These are phyloP conservation scores for Drosophila saltans DNA, from an alignment of 1,140 invertebrate species.

Conservation along the genomic window DNA sequence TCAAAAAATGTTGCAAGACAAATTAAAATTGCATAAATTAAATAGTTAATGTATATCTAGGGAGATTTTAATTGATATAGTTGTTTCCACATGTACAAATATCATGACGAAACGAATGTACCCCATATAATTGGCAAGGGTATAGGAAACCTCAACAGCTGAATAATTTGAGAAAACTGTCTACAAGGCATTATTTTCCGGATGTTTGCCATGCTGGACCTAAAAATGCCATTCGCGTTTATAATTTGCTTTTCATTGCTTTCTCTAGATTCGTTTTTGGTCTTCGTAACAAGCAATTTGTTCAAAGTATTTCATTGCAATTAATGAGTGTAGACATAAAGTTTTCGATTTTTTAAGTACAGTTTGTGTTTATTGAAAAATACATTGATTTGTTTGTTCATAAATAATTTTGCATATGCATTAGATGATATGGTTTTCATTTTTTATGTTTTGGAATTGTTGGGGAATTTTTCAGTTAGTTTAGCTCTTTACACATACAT, in stretches of 20 bases:
- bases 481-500: conserved; percentile 56
- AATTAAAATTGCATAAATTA: too few species aligned
- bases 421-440: conserved; percentile 71
- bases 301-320: conserved; percentile 24
- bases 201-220: conserved; percentile 26
- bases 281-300: conserved; percentile 23
- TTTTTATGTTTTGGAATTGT: conserved; percentile 42
- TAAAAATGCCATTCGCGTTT: conserved; percentile 42
- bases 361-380: conserved; percentile 74
- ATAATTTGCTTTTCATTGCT: conserved; percentile 52
- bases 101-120: neutral
- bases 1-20: neutral
- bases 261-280: conserved; percentile 19
- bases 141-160: conserved; percentile 46
- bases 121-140: neutral
- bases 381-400: conserved; percentile 40
- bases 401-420: conserved; percentile 75
- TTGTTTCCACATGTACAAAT: too few species aligned
- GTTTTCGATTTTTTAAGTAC: conserved; percentile 46
- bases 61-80: too few species aligned
- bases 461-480: conserved; percentile 25
- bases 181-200: conserved; percentile 47
- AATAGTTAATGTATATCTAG: too few species aligned
- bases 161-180: conserved; percentile 59
- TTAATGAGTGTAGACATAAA: conserved; percentile 35